Conservation (phyloP, 2,797 vertebrate genomes). For the Vireo griseus region DNA sequence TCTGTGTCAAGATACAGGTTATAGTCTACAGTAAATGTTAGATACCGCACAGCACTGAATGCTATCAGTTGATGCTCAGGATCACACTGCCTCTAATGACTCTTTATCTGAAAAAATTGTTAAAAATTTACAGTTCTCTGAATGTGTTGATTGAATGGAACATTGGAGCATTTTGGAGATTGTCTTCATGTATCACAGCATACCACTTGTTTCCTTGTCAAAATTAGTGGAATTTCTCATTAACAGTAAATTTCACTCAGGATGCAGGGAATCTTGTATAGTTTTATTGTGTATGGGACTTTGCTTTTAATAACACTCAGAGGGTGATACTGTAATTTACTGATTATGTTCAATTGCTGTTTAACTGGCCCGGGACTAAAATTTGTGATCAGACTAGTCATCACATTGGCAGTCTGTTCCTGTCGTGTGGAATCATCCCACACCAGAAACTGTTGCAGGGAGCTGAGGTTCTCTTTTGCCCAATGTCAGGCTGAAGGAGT, state of each 20-base stretch:
- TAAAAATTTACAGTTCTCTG: neutral
- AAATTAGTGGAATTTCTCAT: neutral
- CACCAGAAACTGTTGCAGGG: neutral
- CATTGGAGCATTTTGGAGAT: neutral
- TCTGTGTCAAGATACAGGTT: neutral
- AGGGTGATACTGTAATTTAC: neutral
- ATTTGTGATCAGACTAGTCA: neutral
- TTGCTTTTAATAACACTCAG: neutral
- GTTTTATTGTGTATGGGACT: neutral
- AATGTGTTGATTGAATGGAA: neutral
- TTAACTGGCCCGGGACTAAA: neutral
- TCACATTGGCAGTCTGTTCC: neutral
- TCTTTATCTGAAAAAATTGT: neutral
- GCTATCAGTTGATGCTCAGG: neutral
- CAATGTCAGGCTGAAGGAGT: constrained; percentile 22
- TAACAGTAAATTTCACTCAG: neutral
- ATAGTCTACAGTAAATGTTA: neutral
- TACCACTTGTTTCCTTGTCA: neutral
- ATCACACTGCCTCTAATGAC: neutral
- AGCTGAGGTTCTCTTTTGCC: constrained; percentile 11
- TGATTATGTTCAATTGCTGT: neutral
- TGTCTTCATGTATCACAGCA: neutral
- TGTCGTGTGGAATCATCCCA: neutral
- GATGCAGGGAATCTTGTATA: neutral
- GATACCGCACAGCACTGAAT: neutral